Evolutionary conservation across 2,888 invertebrate genomes (phyloP), one percentile per base, ranked within the genome.

Genomic region (Xanthia togata): DNA sequence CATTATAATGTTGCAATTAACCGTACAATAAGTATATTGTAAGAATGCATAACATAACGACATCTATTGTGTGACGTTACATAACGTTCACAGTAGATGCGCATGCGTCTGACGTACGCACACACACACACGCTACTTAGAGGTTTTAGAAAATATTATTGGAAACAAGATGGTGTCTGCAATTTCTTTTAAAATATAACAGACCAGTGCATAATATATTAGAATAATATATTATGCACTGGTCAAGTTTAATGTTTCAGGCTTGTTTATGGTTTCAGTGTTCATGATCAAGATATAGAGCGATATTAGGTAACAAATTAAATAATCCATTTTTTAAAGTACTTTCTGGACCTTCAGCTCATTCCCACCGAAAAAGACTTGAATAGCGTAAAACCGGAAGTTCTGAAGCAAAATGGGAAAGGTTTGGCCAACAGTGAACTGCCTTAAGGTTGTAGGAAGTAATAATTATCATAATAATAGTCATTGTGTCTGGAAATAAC

Each of bases 81-180:
- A 87, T 87, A 79, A 87, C 57, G 23, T 71, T 82, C 73, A 82
- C 78, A 81, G 71, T 76, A 70, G 72, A 69, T 78, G 82, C 73
- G 73, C 80, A 79, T 20, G 76, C 73, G 80, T 47, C 35, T 47
- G 17, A 23, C 4, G n/a, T 41, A 12, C 2, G 2, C 11, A 9
- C 17, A 38, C 6, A 12, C 20, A 35, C 41, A 73, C 31, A 57
- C 44, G 17, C 44, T 75, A 23, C 11, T 23, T 53, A 20, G 1
- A 50, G 0, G 14, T 53, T 23, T 23, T 11, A n/a, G 26, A 20
- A 71, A 53, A 67, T 65, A 44, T 50, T n/a, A n/a, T 23, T 31
- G 26, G 20, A 26, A 26, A 12, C 8, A 20, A 38, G 17, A 17
- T 38, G 17, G 6, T 50, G 17, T 41, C 5, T 63, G n/a, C n/a